A percentile compares a stretch with the other conserved stretches of the same genome.
Evolutionary conservation across 2,797 vertebrate species (phyloP).

Genomic region (Simalia tracyae): DNA sequence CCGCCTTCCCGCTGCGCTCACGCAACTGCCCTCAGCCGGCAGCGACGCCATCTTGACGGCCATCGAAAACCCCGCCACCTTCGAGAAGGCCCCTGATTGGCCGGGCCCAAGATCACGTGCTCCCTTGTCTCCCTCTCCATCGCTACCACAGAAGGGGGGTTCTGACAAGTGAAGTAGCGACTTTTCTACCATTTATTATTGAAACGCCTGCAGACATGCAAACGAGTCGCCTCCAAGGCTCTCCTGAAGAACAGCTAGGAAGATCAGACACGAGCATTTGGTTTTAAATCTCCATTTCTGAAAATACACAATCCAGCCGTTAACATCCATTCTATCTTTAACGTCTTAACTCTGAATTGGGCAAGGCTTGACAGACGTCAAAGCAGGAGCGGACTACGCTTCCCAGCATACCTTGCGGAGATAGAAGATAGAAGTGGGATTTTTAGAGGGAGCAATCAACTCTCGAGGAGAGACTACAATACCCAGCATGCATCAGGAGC

Average conservation of each 20-base stretch:
- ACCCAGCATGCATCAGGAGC: neutral
- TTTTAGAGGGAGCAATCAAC: neutral
- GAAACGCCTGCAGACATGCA: neutral
- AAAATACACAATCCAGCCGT: neutral
- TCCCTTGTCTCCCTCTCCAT: too few species aligned
- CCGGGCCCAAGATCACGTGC: neutral
- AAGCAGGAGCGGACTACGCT: neutral
- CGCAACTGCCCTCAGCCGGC: neutral
- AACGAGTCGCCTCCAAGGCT: neutral
- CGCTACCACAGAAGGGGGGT: neutral
- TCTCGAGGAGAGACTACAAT: neutral
- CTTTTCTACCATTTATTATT: neutral
- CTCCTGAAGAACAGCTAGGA: neutral
- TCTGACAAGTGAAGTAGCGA: neutral
- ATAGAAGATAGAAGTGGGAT: neutral
- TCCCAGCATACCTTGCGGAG: neutral
- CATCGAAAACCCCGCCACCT: neutral
- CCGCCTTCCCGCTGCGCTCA: neutral
- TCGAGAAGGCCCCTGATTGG: neutral
- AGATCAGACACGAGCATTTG: neutral
- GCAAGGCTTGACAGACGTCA: neutral
- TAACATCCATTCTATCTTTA: neutral
- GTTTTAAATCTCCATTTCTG: neutral
- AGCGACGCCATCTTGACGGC: constrained; percentile 11
- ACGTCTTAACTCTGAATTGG: neutral